Evolutionary conservation across 1,140 invertebrate species (phyloP), one percentile per base, ranked within the genome.

Genomic region (Aphelenchoides fujianensis): DNA sequence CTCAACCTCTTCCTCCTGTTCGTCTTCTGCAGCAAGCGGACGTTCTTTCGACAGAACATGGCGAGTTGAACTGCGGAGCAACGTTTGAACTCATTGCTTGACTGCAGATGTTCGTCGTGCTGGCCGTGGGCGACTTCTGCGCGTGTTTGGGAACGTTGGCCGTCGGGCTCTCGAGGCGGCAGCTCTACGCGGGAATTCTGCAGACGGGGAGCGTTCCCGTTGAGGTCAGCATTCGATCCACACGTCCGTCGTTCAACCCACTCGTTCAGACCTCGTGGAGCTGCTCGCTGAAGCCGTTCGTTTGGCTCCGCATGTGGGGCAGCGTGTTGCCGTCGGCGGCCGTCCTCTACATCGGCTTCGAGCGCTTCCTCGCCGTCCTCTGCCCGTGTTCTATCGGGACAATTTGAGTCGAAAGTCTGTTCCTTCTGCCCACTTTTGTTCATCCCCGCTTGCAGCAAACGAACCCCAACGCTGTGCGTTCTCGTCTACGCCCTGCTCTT

Each of bases 321-420:
- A 66, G 59, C 36, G 3, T 75, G 7, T 61, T 75, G 23, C 67
- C 74, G 0, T 73, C 74, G 19, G 72, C 59, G 23, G 61, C 52
- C 48, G 74, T 75, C 32, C 53, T 75, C 23, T 75, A 75, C 74
- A 75, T 75, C 27, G 68, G 74, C n/a, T 57, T 75, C 35, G 74
- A 75, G 55, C 55, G 74, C n/a, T 71, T 75, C 12, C 27, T 75
- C 16, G 75, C 74, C 48, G 62, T 75, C 19, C 72, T 78, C 34
- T 31, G 67, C 3, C 57, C 74, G 16, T 73, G 1, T 67, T 78
- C n/a, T 75, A 77, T 57, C 28, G 74, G 23, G 61, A 57, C 16
- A 31, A 77, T 36, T 37, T 74, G 27, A 55, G 16, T 9, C 31
- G 52, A 37, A 36, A 74, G 74, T 76, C 31, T 9, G n/a, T 19